Evolutionary conservation across 1,140 invertebrate species (phyloP).

Genomic region (Pogonomyrmex barbatus): DNA sequence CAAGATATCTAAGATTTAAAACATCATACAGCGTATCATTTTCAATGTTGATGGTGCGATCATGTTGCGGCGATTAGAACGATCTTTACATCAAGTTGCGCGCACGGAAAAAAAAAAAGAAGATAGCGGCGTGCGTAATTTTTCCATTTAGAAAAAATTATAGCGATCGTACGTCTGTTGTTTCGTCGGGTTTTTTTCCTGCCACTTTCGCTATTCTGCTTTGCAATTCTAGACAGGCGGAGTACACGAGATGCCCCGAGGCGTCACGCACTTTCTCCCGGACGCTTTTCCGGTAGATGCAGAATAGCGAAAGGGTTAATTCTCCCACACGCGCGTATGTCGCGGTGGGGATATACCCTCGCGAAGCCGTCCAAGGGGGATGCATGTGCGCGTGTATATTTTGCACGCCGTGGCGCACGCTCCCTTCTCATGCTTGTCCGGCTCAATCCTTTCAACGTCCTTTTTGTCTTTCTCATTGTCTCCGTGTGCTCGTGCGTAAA

Average conservation of each 20-base stretch:
- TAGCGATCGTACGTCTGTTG: background rate
- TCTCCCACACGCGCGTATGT: constrained; percentile 29
- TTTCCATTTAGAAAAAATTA: background rate
- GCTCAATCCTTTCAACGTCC: constrained; percentile 40
- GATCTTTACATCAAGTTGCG: background rate
- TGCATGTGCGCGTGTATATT: constrained; percentile 19
- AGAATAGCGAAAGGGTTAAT: constrained; percentile 47
- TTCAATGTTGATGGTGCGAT: background rate
- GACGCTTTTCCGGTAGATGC: constrained; percentile 9
- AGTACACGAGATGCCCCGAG: background rate
- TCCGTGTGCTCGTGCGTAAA: constrained; percentile 53
- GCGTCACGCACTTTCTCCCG: constrained; percentile 36
- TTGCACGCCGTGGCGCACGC: constrained; percentile 19
- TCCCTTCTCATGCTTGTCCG: constrained; percentile 19
- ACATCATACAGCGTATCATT: background rate
- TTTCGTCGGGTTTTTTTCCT: background rate
- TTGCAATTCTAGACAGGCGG: constrained; percentile 16
- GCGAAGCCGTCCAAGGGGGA: constrained; percentile 35
- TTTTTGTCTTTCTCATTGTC: constrained; percentile 56
- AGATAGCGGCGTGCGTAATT: background rate
- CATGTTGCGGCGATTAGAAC: background rate
- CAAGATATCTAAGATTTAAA: background rate
- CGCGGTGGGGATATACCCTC: constrained; percentile 8
- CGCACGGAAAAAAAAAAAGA: background rate
- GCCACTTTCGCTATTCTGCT: background rate